Conservation (phyloP, 2,113 vertebrate genomes). For the Dipodomys spectabilis region DNA sequence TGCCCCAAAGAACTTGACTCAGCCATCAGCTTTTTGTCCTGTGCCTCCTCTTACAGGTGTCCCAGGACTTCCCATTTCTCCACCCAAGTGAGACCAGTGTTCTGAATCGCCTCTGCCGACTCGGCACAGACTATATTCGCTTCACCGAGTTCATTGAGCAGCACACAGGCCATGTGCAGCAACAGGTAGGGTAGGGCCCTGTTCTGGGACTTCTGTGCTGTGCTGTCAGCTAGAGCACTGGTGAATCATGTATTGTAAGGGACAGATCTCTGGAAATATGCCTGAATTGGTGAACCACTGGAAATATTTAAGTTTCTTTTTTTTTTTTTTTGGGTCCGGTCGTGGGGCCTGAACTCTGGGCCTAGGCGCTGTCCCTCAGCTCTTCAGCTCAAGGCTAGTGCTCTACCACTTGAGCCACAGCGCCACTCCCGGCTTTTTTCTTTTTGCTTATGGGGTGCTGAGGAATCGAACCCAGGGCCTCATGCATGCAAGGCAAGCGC, state of each 20-base stretch:
- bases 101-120: conserved; percentile 94
- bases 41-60: conserved; percentile 87
- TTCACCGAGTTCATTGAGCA: conserved; percentile 98
- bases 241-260: conserved; percentile 8
- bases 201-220: background rate
- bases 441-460: too few species aligned
- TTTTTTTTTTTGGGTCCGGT: too few species aligned
- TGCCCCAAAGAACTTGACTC: background rate
- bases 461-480: too few species aligned
- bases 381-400: too few species aligned
- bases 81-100: conserved; percentile 97
- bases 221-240: background rate
- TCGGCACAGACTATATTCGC: conserved; percentile 96
- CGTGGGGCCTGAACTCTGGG: too few species aligned
- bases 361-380: too few species aligned
- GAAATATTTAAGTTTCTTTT: conserved; percentile 10
- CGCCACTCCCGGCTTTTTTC: too few species aligned
- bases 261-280: background rate
- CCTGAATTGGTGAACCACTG: background rate
- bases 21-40: background rate
- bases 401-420: too few species aligned
- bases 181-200: conserved; percentile 85
- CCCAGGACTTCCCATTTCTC: conserved; percentile 96
- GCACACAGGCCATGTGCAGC: conserved; percentile 95
- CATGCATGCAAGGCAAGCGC: too few species aligned